phyloP scores from a whole-genome alignment of 2,113 vertebrate genomes.

The Sarotherodon lohbergeri region DNA sequence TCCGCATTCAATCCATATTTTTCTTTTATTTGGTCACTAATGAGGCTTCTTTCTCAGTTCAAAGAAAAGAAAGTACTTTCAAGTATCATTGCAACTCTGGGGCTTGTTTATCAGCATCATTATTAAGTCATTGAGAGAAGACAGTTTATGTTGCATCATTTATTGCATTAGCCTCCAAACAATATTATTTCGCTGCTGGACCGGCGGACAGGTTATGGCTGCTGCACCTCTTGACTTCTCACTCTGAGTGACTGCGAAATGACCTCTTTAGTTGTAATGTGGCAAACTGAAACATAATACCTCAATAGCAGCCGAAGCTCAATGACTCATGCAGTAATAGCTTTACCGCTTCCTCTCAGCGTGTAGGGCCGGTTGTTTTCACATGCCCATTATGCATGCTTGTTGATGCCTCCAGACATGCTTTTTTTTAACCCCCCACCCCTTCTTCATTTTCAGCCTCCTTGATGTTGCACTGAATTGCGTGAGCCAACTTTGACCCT shows the following conservation, averaged over 20 bases:
- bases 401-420: slow-evolving; percentile 63
- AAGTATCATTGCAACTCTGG: slow-evolving; percentile 23
- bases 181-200: not conserved
- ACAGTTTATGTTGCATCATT: slow-evolving; percentile 22
- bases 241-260: slow-evolving; percentile 45
- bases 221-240: slow-evolving; percentile 9
- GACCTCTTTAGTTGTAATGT: slow-evolving; percentile 42
- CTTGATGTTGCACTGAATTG: slow-evolving; percentile 50
- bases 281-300: slow-evolving; percentile 43
- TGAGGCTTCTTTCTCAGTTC: slow-evolving; percentile 30
- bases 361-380: slow-evolving; percentile 49
- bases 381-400: slow-evolving; percentile 56
- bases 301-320: slow-evolving; percentile 34
- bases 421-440: not conserved
- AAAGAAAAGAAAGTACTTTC: slow-evolving; percentile 44
- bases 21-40: slow-evolving; percentile 47
- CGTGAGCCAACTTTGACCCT: slow-evolving; percentile 59
- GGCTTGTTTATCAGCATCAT: slow-evolving; percentile 41
- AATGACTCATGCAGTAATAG: slow-evolving; percentile 55
- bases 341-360: slow-evolving; percentile 41
- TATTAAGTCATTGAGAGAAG: slow-evolving; percentile 8
- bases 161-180: slow-evolving; percentile 13
- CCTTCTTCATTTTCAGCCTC: slow-evolving; percentile 24
- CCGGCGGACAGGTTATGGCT: not conserved
- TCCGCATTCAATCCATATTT: slow-evolving; percentile 32